These are phyloP conservation scores for Prietella phreatophila DNA, from an alignment of 2,113 vertebrate genomes.

Conservation along the genomic window DNA sequence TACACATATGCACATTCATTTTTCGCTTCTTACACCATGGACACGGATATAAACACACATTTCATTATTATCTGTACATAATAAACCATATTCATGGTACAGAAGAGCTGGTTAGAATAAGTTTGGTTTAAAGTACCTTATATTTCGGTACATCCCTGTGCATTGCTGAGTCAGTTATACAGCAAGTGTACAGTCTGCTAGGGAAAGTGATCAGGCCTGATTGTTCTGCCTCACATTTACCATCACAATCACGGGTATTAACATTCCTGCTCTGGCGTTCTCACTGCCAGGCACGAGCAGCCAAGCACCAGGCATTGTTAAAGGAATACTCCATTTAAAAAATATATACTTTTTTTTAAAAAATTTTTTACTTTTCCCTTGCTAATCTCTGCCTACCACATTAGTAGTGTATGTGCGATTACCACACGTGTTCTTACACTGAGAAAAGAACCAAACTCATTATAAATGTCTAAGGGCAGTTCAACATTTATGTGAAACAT, in stretches of 20 bases:
- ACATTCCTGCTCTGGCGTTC: constrained; percentile 75
- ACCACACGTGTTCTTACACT: neutral
- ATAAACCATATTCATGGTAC: neutral
- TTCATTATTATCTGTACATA: neutral
- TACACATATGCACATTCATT: constrained; percentile 1
- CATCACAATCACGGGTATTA: constrained; percentile 85
- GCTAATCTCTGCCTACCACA: neutral
- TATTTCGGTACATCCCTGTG: constrained; percentile 19
- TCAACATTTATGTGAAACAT: neutral
- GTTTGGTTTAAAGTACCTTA: neutral
- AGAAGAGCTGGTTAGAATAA: neutral
- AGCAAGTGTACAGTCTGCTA: constrained; percentile 61
- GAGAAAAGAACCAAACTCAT: neutral
- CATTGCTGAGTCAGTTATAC: constrained; percentile 34
- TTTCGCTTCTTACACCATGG: neutral
- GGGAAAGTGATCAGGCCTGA: constrained; percentile 69
- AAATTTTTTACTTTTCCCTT: too few species aligned
- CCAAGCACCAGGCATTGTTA: constrained; percentile 58
- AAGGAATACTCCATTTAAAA: constrained; percentile 13
- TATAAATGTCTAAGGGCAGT: neutral
- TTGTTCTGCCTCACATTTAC: constrained; percentile 77
- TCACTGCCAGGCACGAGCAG: constrained; percentile 67
- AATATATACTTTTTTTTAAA: neutral
- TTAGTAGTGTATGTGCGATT: neutral
- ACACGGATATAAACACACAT: neutral